phyloP scores from a whole-genome alignment of 2,113 vertebrate genomes.

The Leucosticte australis region DNA sequence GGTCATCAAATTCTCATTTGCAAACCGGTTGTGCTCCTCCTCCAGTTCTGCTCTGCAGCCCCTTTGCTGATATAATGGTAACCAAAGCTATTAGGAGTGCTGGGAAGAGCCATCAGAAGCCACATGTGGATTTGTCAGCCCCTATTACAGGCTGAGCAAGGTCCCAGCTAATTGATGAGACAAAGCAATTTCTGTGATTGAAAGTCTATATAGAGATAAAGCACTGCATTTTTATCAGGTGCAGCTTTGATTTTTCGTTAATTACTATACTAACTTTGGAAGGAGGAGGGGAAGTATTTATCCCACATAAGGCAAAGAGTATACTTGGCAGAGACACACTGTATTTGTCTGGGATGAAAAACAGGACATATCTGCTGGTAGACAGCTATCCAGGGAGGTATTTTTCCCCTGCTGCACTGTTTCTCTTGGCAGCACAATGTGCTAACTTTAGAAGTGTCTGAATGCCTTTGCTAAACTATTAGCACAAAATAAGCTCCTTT shows the following conservation, averaged over 20 bases:
- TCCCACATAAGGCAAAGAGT: slow-evolving; percentile 27
- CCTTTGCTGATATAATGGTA: background rate
- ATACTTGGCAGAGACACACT: background rate
- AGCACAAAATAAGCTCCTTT: slow-evolving; percentile 52
- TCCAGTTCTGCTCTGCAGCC: background rate
- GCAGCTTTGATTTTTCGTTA: background rate
- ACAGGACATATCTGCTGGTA: slow-evolving; percentile 59
- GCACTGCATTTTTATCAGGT: background rate
- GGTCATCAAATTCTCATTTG: background rate
- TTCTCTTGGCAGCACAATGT: slow-evolving; percentile 58
- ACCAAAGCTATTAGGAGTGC: background rate
- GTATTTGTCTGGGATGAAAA: slow-evolving; percentile 49
- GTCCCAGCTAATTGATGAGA: slow-evolving; percentile 29
- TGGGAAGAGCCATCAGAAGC: slow-evolving; percentile 5
- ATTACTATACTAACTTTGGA: background rate
- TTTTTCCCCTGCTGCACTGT: slow-evolving; percentile 53
- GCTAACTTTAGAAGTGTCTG: slow-evolving; percentile 69
- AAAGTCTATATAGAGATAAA: slow-evolving; percentile 28
- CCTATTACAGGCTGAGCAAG: background rate
- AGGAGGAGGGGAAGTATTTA: background rate
- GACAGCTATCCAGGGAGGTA: slow-evolving; percentile 55
- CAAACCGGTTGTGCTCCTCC: background rate
- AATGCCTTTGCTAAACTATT: slow-evolving; percentile 55
- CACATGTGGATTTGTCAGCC: background rate
- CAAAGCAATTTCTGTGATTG: slow-evolving; percentile 20